Evolutionary conservation across 2,888 invertebrate genomes (phyloP), one percentile per base, ranked within the genome.

Genomic region (Nomada goodeniana): DNA sequence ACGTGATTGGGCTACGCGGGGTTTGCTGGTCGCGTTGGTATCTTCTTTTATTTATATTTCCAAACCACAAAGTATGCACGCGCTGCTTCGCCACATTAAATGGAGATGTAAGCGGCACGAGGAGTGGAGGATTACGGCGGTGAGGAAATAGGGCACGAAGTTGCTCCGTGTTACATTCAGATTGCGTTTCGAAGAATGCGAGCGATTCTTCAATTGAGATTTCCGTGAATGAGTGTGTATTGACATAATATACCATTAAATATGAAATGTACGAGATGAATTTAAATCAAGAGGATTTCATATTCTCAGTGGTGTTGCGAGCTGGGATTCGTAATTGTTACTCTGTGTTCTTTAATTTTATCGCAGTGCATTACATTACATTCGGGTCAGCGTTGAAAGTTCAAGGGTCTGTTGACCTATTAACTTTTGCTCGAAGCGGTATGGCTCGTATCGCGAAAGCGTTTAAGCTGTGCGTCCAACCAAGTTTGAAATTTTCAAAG

Each of bases 401-500:
- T 36, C 15, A 13, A 67, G 65, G 29, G 29, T n/a, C 52, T 29
- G 67, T 53, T 67, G 53, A 67, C 67, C 67, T 42, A 55, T 53
- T 67, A 67, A 67, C 53, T 5, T 36, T 36, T 20, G 1, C 7
- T 52, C 18, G 3, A 67, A 53, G 10, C 0, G 10, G 36, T 23
- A 10, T 36, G 20, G 15, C 36, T 10, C 36, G 9, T 10, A 53
- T 4, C 9, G n/a, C n/a, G 20, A 53, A 36, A 18, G 3, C 20
- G 36, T 36, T 65, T 42, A 9, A 67, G 2, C 15, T 18, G 10
- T 52, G 2, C 20, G 4, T 15, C 36, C 36, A 42, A 2, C 4
- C 29, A 52, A 65, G n/a, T n/a, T 13, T 20, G 20, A 36, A 53
- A 67, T 42, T 18, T 42, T 23, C 7, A 18, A 52, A 65, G 4